These are phyloP conservation scores for Diachasmimorpha longicaudata DNA, from an alignment of 1,140 invertebrate species.

Conservation along the genomic window DNA sequence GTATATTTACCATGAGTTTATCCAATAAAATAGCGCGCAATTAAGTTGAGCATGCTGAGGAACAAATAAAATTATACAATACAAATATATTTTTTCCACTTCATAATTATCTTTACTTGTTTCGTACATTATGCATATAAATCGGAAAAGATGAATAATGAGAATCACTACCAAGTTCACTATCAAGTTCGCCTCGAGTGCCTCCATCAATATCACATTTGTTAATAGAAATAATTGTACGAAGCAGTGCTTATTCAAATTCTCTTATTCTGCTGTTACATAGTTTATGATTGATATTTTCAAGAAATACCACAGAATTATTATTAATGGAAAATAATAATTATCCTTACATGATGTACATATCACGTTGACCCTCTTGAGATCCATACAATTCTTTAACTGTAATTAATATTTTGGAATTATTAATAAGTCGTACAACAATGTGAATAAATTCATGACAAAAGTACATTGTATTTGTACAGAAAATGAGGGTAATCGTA, in stretches of 20 bases:
- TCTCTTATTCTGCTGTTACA: background rate
- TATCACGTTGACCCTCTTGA: background rate
- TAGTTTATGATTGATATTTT: background rate
- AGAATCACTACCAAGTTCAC: background rate
- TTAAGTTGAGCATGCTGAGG: no score
- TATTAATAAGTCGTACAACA: background rate
- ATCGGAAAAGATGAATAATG: background rate
- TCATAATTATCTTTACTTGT: background rate
- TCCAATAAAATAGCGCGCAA: no score
- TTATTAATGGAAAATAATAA: background rate
- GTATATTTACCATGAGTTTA: no score
- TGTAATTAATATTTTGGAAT: background rate
- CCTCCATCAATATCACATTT: background rate
- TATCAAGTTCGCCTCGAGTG: background rate
- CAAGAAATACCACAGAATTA: background rate
- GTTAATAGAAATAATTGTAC: background rate
- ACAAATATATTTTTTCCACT: no score
- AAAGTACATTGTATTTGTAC: background rate
- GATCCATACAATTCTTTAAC: background rate
- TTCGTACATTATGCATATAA: background rate
- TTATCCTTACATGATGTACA: background rate
- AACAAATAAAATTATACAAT: no score
- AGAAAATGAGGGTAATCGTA: background rate
- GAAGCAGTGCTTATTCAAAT: background rate
- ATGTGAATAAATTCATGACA: background rate